Percentiles rank a stretch among this genome's conserved stretches.
These are phyloP conservation scores for Molossus molossus DNA, from an alignment of 2,797 vertebrate genomes.

Conservation along the genomic window DNA sequence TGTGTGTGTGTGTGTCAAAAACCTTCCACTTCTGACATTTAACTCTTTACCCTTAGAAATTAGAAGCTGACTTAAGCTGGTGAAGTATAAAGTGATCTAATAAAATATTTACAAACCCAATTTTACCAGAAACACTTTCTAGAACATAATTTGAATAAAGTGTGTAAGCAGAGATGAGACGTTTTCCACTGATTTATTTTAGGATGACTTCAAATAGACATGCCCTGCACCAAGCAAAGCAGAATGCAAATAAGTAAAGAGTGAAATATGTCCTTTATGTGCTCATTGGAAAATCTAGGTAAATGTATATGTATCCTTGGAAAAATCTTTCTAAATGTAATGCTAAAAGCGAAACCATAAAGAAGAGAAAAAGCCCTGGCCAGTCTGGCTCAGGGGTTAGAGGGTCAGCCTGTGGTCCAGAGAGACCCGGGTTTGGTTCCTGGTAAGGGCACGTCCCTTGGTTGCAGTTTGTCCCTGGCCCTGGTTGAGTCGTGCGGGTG, in stretches of 20 bases:
- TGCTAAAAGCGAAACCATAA: not conserved
- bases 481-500: too few species aligned
- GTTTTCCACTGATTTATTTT: not conserved
- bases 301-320: not conserved
- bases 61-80: not conserved
- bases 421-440: too few species aligned
- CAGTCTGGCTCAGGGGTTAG: too few species aligned
- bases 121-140: not conserved
- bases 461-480: too few species aligned
- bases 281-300: not conserved
- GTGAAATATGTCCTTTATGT: not conserved
- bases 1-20: not conserved
- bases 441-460: too few species aligned
- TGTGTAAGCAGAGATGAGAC: not conserved
- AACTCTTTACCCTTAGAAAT: not conserved
- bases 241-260: not conserved
- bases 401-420: too few species aligned
- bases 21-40: not conserved
- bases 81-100: not conserved
- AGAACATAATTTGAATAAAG: conserved; percentile 23
- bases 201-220: not conserved
- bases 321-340: conserved; percentile 7
- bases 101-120: not conserved
- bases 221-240: not conserved
- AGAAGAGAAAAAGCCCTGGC: not conserved